Evolutionary conservation across 2,888 invertebrate genomes (phyloP).

Genomic region (Sympetrum striolatum): DNA sequence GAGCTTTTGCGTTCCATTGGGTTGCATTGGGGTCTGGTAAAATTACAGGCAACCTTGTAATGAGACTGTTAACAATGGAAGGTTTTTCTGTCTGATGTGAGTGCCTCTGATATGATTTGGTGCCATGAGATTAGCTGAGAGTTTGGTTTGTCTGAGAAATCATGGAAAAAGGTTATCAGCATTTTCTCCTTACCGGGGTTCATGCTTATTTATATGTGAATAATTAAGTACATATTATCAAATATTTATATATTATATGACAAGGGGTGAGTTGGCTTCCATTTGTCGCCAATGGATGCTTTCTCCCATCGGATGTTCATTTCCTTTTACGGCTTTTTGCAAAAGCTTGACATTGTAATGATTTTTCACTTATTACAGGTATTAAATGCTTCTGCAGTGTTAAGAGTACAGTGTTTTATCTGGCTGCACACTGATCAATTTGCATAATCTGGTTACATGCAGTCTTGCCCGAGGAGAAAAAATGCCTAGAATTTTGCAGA

Average conservation of each 20-base stretch:
- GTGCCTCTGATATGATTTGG: neutral
- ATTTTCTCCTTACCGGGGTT: conserved; percentile 26
- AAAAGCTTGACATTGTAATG: conserved; percentile 15
- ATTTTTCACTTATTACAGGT: conserved; percentile 24
- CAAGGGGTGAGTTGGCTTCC: neutral
- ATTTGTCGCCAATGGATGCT: neutral
- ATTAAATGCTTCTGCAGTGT: conserved; percentile 20
- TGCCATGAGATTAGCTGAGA: neutral
- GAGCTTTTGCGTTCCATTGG: neutral
- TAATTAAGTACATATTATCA: conserved; percentile 7
- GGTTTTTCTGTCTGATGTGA: conserved; percentile 10
- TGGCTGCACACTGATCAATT: conserved; percentile 14
- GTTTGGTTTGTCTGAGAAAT: neutral
- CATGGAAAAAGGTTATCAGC: neutral
- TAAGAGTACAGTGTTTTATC: neutral
- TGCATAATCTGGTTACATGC: neutral
- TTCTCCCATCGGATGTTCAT: neutral
- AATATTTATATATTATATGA: conserved; percentile 15
- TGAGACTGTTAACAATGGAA: conserved; percentile 5
- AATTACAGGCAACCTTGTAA: neutral
- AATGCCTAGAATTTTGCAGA: neutral
- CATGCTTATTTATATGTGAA: conserved; percentile 35
- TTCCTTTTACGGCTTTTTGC: conserved; percentile 25
- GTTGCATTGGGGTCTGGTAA: neutral
- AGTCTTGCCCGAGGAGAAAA: conserved; percentile 1